Evolutionary conservation across 2,888 invertebrate species (phyloP), one percentile per base, ranked within the genome.

Genomic region (Amphiduros pacificus): DNA sequence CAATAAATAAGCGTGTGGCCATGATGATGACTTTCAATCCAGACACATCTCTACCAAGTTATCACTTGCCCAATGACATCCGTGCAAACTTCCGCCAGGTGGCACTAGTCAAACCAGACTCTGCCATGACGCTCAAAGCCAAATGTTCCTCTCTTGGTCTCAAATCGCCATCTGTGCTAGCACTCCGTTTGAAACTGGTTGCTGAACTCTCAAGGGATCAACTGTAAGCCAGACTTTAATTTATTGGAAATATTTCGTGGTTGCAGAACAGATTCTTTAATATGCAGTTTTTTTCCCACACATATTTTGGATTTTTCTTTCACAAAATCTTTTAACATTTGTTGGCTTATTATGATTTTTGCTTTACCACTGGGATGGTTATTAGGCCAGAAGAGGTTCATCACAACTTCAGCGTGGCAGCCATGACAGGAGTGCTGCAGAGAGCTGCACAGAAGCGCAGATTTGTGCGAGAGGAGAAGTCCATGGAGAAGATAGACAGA

Each of bases 211-310:
- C 74, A 55, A 76, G 71, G 59, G 81, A 81, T 67, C 77, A 77
- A 52, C 67, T 81, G 81, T 81, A 69, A 75, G 81, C 75, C 40
- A 20, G n/a, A n/a, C n/a, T n/a, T n/a, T n/a, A n/a, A n/a, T n/a
- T n/a, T n/a, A n/a, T n/a, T n/a, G n/a, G n/a, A n/a, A n/a, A n/a
- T n/a, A n/a, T n/a, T n/a, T n/a, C n/a, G n/a, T n/a, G n/a, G n/a
- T n/a, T n/a, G n/a, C n/a, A n/a, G n/a, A n/a, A n/a, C n/a, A n/a
- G n/a, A n/a, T n/a, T n/a, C n/a, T n/a, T n/a, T n/a, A n/a, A n/a
- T n/a, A n/a, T n/a, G n/a, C n/a, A n/a, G n/a, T n/a, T n/a, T n/a
- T n/a, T n/a, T n/a, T n/a, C n/a, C n/a, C n/a, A n/a, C n/a, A n/a
- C n/a, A n/a, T n/a, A n/a, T n/a, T n/a, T n/a, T n/a, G n/a, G n/a